Evolutionary conservation across 2,888 invertebrate species (phyloP).

Genomic region (Myopa testacea): DNA sequence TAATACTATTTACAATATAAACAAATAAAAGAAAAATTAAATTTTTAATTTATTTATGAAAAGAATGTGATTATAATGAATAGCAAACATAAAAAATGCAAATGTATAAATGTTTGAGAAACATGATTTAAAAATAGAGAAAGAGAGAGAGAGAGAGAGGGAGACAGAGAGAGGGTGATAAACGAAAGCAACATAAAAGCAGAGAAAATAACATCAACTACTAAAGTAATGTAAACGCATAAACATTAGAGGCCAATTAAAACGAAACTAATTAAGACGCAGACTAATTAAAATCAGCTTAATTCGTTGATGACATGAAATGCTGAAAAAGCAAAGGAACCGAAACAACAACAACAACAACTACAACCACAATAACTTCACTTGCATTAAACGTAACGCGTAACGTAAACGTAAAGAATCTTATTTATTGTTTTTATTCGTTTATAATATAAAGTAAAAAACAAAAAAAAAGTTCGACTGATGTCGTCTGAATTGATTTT

Average conservation of each 20-base stretch:
- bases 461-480: no score
- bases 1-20: no score
- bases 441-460: no score
- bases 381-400: background rate
- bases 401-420: no score
- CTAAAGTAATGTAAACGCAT: background rate
- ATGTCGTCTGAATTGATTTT: no score
- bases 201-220: background rate
- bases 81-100: no score
- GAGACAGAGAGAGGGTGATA: background rate
- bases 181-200: background rate
- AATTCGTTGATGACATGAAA: constrained; percentile 24
- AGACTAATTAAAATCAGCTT: constrained; percentile 30
- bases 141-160: background rate
- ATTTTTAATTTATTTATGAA: no score
- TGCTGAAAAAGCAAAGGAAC: background rate
- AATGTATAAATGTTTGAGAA: no score
- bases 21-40: no score
- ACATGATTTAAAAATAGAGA: background rate
- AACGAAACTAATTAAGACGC: constrained; percentile 24
- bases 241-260: constrained; percentile 26
- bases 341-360: constrained; percentile 28
- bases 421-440: no score
- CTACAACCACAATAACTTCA: background rate
- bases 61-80: no score